Conservation (phyloP, 2,797 vertebrate species). For the Clamator glandarius region DNA sequence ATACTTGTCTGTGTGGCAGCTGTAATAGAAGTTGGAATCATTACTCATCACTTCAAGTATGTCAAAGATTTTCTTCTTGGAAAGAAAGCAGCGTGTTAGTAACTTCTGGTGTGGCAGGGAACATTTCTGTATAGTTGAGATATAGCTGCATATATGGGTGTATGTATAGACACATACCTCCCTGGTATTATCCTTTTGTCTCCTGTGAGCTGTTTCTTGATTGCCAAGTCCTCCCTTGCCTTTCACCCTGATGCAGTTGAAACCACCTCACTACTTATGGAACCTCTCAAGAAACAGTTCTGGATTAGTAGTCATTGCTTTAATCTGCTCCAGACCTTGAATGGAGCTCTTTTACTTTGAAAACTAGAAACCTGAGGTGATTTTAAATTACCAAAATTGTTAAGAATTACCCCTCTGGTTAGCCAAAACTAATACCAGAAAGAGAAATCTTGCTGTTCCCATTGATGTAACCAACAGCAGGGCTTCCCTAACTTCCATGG, state of each 20-base stretch:
- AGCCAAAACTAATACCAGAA: not conserved
- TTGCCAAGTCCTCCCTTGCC: not conserved
- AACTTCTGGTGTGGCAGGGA: not conserved
- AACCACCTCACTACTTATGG: not conserved
- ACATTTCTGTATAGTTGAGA: not conserved
- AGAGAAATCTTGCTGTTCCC: not conserved
- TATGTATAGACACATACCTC: not conserved
- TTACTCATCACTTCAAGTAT: conserved; percentile 39
- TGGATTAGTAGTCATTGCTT: not conserved
- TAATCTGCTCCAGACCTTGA: not conserved
- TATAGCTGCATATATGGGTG: not conserved
- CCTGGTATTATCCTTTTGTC: not conserved
- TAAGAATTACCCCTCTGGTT: not conserved
- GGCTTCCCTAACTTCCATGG: not conserved
- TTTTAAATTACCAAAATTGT: not conserved
- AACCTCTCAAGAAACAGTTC: not conserved
- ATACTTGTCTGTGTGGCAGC: not conserved
- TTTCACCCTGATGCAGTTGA: not conserved
- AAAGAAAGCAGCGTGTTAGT: not conserved
- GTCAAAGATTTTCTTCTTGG: conserved; percentile 42
- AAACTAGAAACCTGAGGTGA: not conserved
- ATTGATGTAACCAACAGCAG: not conserved
- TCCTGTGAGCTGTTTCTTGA: not conserved
- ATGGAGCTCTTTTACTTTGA: not conserved
- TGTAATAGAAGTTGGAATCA: not conserved